These are phyloP conservation scores for Brassicogethes aeneus DNA, from an alignment of 2,888 invertebrate genomes.

Conservation along the genomic window DNA sequence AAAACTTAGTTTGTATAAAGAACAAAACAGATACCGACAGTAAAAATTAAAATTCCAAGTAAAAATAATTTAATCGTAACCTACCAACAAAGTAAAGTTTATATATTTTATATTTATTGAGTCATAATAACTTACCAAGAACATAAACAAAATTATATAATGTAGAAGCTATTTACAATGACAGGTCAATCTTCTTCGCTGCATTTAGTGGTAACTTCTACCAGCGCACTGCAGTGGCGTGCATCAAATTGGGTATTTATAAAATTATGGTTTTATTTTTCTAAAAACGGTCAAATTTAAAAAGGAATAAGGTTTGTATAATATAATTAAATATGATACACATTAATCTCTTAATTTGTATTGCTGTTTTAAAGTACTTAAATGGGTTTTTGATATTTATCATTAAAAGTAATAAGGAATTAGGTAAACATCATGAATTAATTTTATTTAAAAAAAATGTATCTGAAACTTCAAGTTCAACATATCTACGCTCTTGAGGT, in stretches of 20 bases:
- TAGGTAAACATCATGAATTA: no score
- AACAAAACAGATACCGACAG: conserved; percentile 8
- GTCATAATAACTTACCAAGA: conserved; percentile 40
- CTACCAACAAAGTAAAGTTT: conserved; percentile 4
- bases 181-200: conserved; percentile 21
- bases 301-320: no score
- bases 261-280: not conserved
- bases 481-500: not conserved
- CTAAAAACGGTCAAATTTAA: no score
- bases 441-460: no score
- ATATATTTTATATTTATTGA: conserved; percentile 35
- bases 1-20: no score
- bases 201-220: conserved; percentile 11
- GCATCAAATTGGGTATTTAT: not conserved
- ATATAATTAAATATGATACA: no score
- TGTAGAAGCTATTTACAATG: conserved; percentile 33
- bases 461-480: no score
- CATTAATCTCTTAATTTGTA: no score
- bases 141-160: conserved; percentile 38
- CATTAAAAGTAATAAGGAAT: no score
- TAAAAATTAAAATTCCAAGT: conserved; percentile 11
- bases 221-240: not conserved
- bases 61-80: conserved; percentile 5
- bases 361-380: no score
- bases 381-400: no score